These are phyloP conservation scores for Himalopsyche phryganea DNA, from an alignment of 1,140 invertebrate species.

Conservation along the genomic window DNA sequence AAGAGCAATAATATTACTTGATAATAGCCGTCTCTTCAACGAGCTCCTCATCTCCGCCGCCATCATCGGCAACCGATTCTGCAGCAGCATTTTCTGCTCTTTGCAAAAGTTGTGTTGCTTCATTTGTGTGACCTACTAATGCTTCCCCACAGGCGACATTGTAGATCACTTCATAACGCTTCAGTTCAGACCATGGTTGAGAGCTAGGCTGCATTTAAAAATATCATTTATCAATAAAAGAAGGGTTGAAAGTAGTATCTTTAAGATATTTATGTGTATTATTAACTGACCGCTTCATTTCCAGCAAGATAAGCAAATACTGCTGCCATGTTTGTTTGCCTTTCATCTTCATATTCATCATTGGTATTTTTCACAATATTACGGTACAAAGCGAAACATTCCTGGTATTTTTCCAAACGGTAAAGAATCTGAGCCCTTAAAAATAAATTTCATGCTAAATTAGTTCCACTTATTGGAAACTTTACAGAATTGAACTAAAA, in stretches of 20 bases:
- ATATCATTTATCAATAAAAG: too few relatives aligned
- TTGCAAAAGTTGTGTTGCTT: slow-evolving; percentile 79
- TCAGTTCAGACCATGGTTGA: slow-evolving; percentile 44
- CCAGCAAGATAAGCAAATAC: slow-evolving; percentile 73
- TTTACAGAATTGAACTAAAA: too few relatives aligned
- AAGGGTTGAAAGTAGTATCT: too few relatives aligned
- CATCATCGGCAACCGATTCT: slow-evolving; percentile 85
- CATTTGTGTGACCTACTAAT: slow-evolving; percentile 64
- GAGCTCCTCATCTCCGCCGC: slow-evolving; percentile 75
- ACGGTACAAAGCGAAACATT: slow-evolving; percentile 80
- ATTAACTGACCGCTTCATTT: slow-evolving; percentile 55
- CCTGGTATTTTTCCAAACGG: slow-evolving; percentile 79
- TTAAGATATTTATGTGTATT: background rate
- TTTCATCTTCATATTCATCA: slow-evolving; percentile 93
- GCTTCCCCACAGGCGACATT: slow-evolving; percentile 83
- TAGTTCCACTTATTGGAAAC: too few relatives aligned
- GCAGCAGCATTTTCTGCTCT: slow-evolving; percentile 79
- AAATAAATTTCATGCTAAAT: too few relatives aligned
- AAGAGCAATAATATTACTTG: slow-evolving; percentile 42
- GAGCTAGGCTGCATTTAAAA: slow-evolving; percentile 9
- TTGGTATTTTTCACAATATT: slow-evolving; percentile 84
- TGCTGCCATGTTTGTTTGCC: slow-evolving; percentile 88
- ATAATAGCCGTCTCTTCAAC: slow-evolving; percentile 87
- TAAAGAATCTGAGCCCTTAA: slow-evolving; percentile 83
- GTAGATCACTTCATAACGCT: slow-evolving; percentile 84